These are phyloP conservation scores for Cyphomyrus plagiostoma DNA, from an alignment of 2,113 vertebrate genomes.

Conservation along the genomic window DNA sequence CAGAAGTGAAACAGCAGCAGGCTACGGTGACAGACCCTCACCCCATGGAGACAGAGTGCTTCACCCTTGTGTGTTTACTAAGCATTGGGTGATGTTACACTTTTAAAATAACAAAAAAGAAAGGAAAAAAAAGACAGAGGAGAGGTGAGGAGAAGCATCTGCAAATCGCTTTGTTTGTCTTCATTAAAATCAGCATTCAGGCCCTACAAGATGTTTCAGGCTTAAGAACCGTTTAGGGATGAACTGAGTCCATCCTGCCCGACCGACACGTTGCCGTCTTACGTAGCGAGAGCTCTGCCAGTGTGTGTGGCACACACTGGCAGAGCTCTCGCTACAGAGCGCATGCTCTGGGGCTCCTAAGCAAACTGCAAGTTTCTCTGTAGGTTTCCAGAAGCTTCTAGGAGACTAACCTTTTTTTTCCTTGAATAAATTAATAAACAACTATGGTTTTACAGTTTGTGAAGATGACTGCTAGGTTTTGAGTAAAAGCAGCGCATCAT, in stretches of 20 bases:
- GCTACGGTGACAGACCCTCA: background rate
- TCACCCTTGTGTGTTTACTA: background rate
- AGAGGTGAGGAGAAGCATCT: background rate
- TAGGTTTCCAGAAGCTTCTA: background rate
- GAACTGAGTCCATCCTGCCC: background rate
- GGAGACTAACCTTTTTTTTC: background rate
- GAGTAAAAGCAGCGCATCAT: background rate
- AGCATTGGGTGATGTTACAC: background rate
- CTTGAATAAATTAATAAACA: background rate
- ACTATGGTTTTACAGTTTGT: background rate
- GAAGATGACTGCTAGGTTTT: background rate
- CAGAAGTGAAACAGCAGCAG: background rate
- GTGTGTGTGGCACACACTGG: too few relatives aligned
- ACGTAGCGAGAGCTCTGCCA: too few relatives aligned
- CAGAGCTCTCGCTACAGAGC: background rate
- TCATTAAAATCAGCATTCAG: background rate
- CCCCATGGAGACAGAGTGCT: background rate
- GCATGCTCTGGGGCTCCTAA: background rate
- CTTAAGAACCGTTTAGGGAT: background rate
- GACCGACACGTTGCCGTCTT: background rate
- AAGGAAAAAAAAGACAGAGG: background rate
- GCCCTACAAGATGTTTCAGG: background rate
- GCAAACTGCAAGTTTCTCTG: background rate
- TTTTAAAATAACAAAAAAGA: background rate
- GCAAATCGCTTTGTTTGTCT: background rate